These are phyloP conservation scores for Galeopsomyia nigrocyanea DNA, from an alignment of 2,888 invertebrate species.

Conservation along the genomic window DNA sequence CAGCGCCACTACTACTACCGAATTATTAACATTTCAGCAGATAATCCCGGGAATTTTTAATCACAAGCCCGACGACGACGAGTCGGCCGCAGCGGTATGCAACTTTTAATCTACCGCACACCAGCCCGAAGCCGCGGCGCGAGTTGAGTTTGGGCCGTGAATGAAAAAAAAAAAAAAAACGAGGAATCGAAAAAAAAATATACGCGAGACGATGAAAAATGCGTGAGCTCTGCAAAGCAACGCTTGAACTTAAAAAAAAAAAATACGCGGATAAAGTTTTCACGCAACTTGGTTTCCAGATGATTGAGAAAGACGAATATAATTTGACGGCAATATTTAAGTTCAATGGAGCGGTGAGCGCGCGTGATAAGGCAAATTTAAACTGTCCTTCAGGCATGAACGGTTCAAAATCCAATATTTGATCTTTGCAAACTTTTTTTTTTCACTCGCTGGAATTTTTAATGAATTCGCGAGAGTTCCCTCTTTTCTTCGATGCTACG, in stretches of 20 bases:
- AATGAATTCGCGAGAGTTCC: too few species aligned
- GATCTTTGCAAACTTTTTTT: too few species aligned
- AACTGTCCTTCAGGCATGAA: too few species aligned
- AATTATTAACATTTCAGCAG: conserved; percentile 28
- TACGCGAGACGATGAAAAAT: background rate
- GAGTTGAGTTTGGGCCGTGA: conserved; percentile 6
- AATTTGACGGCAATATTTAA: too few species aligned
- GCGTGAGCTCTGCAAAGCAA: background rate
- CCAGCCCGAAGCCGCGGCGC: too few species aligned
- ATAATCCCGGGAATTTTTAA: conserved; percentile 29
- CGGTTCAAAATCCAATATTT: too few species aligned
- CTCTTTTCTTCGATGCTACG: too few species aligned
- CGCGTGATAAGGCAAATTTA: too few species aligned
- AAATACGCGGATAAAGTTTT: background rate
- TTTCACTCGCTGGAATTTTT: too few species aligned
- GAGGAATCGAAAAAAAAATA: background rate
- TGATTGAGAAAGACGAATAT: too few species aligned
- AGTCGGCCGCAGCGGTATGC: conserved; percentile 19
- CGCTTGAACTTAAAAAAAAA: background rate
- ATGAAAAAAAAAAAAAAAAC: conserved; percentile 44
- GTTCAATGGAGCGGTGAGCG: too few species aligned
- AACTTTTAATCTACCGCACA: conserved; percentile 31
- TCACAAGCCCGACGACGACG: background rate
- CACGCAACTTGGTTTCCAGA: too few species aligned
- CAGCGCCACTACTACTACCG: background rate